phyloP scores from a whole-genome alignment of 2,113 vertebrate genomes.

The Myrmophylax atrothorax region DNA sequence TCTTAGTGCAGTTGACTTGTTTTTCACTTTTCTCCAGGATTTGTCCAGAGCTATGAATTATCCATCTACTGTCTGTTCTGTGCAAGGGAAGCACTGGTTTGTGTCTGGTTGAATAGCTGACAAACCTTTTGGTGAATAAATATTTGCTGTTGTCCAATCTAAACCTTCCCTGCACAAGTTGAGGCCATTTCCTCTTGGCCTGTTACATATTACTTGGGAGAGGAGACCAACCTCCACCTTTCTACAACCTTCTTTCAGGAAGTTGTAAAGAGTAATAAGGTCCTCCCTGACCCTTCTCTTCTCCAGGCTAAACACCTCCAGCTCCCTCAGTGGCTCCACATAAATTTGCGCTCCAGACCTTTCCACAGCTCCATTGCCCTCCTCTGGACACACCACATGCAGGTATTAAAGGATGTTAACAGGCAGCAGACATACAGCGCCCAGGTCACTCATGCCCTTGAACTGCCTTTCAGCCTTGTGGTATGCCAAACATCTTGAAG shows the following conservation, averaged over 20 bases:
- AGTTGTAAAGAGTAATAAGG: fast-evolving
- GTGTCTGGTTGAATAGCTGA: background rate
- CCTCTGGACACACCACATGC: background rate
- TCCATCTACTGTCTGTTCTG: background rate
- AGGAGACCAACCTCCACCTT: background rate
- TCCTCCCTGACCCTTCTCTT: background rate
- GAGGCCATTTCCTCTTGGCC: background rate
- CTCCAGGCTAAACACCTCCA: background rate
- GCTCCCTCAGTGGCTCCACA: background rate
- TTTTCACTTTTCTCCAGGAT: background rate
- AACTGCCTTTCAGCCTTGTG: background rate
- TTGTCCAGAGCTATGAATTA: background rate
- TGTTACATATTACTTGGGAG: background rate
- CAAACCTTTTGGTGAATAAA: background rate
- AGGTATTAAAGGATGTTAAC: background rate
- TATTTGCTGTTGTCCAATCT: background rate
- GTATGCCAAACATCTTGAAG: background rate
- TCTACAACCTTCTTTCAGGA: background rate
- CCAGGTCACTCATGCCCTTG: background rate
- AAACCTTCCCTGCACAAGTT: background rate
- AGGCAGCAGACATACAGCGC: background rate
- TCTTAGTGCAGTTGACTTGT: background rate
- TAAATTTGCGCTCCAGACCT: background rate
- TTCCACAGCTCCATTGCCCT: background rate
- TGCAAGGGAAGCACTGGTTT: background rate